A percentile compares a stretch with the other conserved stretches of the same genome.
Evolutionary conservation across 2,113 vertebrate species (phyloP).

Genomic region (Myiopsitta monachus): DNA sequence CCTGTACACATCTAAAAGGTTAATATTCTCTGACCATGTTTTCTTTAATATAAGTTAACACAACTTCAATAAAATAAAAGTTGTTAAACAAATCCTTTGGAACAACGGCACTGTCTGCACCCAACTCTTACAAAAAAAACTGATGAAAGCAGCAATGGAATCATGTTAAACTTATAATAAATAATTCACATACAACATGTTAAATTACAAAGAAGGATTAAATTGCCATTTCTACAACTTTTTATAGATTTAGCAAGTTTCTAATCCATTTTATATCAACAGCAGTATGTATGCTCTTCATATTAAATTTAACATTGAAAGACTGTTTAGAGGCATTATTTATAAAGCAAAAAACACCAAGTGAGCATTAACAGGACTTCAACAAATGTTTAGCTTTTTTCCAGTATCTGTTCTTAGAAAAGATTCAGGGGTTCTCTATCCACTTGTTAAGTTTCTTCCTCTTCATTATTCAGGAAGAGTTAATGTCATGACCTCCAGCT

Average conservation of each 20-base stretch:
- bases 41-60: constrained; percentile 55
- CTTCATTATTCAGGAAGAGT: constrained; percentile 85
- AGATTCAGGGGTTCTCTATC: constrained; percentile 53
- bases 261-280: constrained; percentile 65
- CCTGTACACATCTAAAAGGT: not conserved
- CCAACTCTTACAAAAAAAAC: constrained; percentile 52
- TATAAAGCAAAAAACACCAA: constrained; percentile 76
- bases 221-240: constrained; percentile 66
- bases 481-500: constrained; percentile 83
- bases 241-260: constrained; percentile 69
- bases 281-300: constrained; percentile 68
- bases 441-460: constrained; percentile 50
- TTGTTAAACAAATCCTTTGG: constrained; percentile 48
- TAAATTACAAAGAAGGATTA: constrained; percentile 73
- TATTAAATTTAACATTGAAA: constrained; percentile 73
- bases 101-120: constrained; percentile 61
- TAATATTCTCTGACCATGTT: constrained; percentile 34
- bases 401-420: constrained; percentile 70
- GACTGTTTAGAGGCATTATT: constrained; percentile 72
- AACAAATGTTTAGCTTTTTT: constrained; percentile 72
- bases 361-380: constrained; percentile 73
- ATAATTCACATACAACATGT: constrained; percentile 78
- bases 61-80: constrained; percentile 44
- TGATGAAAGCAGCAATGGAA: constrained; percentile 71
- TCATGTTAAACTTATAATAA: constrained; percentile 76